A percentile compares a stretch with the other conserved stretches of the same genome.
Conservation (phyloP, 2,888 invertebrate species). For the Ochropleura leucogaster region DNA sequence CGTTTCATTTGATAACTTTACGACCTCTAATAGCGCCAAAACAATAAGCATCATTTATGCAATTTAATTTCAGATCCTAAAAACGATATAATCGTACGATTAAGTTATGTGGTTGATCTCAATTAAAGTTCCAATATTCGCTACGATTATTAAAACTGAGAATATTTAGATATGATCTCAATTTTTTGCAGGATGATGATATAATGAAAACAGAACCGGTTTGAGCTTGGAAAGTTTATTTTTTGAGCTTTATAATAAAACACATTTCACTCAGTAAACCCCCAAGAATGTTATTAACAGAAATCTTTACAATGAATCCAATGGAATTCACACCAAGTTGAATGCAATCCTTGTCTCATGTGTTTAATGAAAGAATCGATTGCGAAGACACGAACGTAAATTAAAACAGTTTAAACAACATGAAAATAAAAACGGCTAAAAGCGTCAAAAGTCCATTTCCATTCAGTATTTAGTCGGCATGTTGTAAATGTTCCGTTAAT, state of each 20-base stretch:
- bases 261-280: not conserved
- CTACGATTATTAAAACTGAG: conserved; percentile 31
- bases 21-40: conserved; percentile 36
- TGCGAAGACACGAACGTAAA: conserved; percentile 73
- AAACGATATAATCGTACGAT: conserved; percentile 20
- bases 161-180: conserved; percentile 7
- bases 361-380: conserved; percentile 65
- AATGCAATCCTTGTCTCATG: conserved; percentile 46
- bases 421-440: conserved; percentile 64
- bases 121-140: conserved; percentile 45
- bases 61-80: conserved; percentile 23
- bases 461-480: conserved; percentile 70
- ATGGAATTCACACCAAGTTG: conserved; percentile 44
- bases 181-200: conserved; percentile 20
- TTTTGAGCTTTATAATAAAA: conserved; percentile 4
- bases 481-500: conserved; percentile 77
- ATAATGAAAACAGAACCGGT: conserved; percentile 28
- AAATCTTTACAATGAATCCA: conserved; percentile 12
- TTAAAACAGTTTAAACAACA: conserved; percentile 68
- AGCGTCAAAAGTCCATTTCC: conserved; percentile 67
- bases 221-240: conserved; percentile 5
- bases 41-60: conserved; percentile 28
- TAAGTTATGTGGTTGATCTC: conserved; percentile 38
- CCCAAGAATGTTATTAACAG: conserved; percentile 12
- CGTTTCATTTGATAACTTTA: conserved; percentile 44